Percentiles rank a stretch among this genome's conserved stretches.
These are phyloP conservation scores for Rhinogobius similis DNA, from an alignment of 2,113 vertebrate species.

Conservation along the genomic window DNA sequence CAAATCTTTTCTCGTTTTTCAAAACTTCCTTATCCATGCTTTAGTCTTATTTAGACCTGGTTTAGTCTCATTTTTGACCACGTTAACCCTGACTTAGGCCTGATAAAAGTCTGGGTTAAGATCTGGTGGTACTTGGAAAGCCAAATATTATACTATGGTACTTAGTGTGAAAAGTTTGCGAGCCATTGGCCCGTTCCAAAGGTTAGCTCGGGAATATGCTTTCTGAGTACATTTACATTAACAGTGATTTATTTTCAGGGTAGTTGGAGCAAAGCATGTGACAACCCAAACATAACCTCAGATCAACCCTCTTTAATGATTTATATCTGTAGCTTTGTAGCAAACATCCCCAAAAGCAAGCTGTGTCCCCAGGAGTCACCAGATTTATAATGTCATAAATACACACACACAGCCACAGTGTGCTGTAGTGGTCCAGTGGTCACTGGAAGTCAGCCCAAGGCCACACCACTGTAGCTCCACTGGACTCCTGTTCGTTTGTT, in stretches of 20 bases:
- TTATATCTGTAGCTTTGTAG: neutral
- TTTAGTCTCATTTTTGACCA: no score
- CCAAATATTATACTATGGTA: no score
- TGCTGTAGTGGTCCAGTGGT: constrained; percentile 32
- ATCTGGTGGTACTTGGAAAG: no score
- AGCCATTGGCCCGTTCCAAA: neutral
- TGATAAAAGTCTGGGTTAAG: no score
- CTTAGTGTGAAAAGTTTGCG: no score
- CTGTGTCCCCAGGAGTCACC: neutral
- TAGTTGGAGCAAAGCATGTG: neutral
- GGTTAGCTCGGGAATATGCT: neutral
- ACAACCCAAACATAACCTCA: constrained; percentile 1
- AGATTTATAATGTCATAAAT: constrained; percentile 9
- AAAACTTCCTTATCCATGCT: no score
- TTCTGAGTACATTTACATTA: neutral
- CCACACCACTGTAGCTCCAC: constrained; percentile 50
- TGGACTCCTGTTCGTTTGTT: constrained; percentile 48
- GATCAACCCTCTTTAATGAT: constrained; percentile 12
- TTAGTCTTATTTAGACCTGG: no score
- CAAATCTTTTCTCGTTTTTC: no score
- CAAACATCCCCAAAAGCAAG: constrained; percentile 6
- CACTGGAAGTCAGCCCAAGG: constrained; percentile 50
- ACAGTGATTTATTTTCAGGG: neutral
- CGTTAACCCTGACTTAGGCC: no score
- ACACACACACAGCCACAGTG: constrained; percentile 9